Conservation (phyloP, 2,797 vertebrate genomes). For the Eutrigla gurnardus region DNA sequence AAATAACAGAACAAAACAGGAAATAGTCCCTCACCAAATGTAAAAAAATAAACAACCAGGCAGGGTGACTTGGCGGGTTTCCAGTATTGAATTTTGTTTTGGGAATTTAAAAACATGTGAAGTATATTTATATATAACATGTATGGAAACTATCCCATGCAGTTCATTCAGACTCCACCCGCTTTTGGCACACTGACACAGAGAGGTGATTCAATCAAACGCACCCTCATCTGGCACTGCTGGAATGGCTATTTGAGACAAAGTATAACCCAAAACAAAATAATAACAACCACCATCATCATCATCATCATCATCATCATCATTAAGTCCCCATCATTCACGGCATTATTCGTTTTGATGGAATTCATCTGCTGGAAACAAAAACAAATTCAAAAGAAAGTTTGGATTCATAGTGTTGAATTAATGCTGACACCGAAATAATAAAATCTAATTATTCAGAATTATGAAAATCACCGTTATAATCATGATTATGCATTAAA, state of each 20-base stretch:
- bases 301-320: neutral
- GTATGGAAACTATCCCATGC: conserved; percentile 23
- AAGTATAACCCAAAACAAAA: conserved; percentile 24
- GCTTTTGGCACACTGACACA: conserved; percentile 71
- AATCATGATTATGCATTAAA: conserved; percentile 37
- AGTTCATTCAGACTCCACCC: conserved; percentile 25
- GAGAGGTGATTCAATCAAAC: conserved; percentile 40
- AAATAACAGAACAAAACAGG: neutral
- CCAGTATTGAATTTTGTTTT: conserved; percentile 17
- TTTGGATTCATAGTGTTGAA: conserved; percentile 29
- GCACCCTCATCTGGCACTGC: conserved; percentile 68
- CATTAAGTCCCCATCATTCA: conserved; percentile 6
- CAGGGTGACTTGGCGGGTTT: conserved; percentile 23
- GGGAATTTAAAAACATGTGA: conserved; percentile 28
- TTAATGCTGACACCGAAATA: conserved; percentile 44
- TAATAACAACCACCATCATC: neutral
- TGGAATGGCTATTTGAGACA: conserved; percentile 63
- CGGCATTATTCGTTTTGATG: conserved; percentile 21
- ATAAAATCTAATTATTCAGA: conserved; percentile 26
- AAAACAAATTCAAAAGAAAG: neutral
- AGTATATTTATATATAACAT: neutral
- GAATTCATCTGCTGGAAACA: conserved; percentile 1
- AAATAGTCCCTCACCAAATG: conserved; percentile 7
- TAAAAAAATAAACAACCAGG: conserved; percentile 33
- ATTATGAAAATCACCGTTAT: conserved; percentile 43